Base-by-base conservation (phyloP, 2,113 vertebrate species). In the Myotis brandtii region DNA sequence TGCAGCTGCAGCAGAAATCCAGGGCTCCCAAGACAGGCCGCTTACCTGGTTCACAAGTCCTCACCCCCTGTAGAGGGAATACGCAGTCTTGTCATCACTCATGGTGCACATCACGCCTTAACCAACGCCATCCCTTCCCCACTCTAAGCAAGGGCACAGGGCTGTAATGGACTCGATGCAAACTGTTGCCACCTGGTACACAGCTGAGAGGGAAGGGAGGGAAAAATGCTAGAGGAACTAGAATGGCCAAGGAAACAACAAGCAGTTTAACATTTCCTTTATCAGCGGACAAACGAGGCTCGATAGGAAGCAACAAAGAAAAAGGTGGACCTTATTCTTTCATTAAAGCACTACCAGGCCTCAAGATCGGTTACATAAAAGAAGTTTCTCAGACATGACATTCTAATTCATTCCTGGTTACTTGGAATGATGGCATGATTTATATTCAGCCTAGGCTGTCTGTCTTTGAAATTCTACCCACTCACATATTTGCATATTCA, bases 401-500 rank as follows among this genome's bases (percentile, higher is more conserved):
- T 43, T 82, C 48, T 89, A 80, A 91, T 76, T 93, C 46, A 93
- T 75, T 94, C 75, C 70, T 80, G 21, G 48, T 56, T 23, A 64
- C 73, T 86, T n/a, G 48, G 73, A 73, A 75, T 14, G 66, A 81
- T 37, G 72, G 76, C 1, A 1, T 67, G 52, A 90, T 83, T 85
- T 86, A 80, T 46, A 56, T 64, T 66, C 85, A 85, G 73, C 54
- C 79, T 70, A 77, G 73, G 34, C 46, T 80, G 54, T 40, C 72
- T 62, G 82, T 66, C 67, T 86, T 86, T 95, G 89, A 93, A n/a
- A 64, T 73, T 91, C 84, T 70, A 83, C 76, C 54, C 81, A 82
- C 72, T 64, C 56, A 81, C 32, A 46, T 30, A 84, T 82, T 91
- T 94, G 81, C 89, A 96, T 95, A 94, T 94, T 92, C 86, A 95